Evolutionary conservation across 2,113 vertebrate species (phyloP).

Genomic region (Oncorhynchus mykiss): DNA sequence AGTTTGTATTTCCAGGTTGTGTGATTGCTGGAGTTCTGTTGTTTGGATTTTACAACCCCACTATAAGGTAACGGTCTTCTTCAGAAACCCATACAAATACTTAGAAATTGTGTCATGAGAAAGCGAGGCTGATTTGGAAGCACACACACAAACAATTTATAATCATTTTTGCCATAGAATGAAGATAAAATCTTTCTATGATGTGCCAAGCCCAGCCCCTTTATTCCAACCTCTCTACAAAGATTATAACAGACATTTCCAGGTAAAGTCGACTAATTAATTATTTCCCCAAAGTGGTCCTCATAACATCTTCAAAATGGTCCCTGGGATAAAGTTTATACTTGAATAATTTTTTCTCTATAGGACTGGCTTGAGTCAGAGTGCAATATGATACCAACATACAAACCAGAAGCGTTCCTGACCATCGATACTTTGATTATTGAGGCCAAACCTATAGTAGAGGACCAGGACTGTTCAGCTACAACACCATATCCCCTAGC

Average conservation of each 20-base stretch:
- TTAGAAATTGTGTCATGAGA: slow-evolving; percentile 21
- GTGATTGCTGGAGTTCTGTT: slow-evolving; percentile 7
- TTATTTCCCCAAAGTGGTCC: neutral
- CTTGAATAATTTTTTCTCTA: neutral
- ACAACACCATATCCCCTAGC: neutral
- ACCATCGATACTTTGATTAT: neutral
- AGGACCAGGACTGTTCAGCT: neutral
- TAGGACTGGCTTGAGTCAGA: neutral
- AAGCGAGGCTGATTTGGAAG: neutral
- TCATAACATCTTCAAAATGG: neutral
- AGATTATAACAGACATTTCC: neutral
- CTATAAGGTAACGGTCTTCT: neutral
- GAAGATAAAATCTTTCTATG: neutral
- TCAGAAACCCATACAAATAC: neutral
- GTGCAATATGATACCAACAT: neutral
- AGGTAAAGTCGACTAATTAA: neutral
- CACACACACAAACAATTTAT: neutral
- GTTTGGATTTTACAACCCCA: neutral
- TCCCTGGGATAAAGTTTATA: neutral
- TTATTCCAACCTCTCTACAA: neutral
- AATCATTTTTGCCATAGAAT: neutral
- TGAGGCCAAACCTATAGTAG: neutral
- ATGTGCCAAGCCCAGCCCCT: neutral
- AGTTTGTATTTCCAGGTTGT: slow-evolving; percentile 36
- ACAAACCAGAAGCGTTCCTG: neutral